Evolutionary conservation across 2,113 vertebrate species (phyloP).

Genomic region (Clinocottus analis): DNA sequence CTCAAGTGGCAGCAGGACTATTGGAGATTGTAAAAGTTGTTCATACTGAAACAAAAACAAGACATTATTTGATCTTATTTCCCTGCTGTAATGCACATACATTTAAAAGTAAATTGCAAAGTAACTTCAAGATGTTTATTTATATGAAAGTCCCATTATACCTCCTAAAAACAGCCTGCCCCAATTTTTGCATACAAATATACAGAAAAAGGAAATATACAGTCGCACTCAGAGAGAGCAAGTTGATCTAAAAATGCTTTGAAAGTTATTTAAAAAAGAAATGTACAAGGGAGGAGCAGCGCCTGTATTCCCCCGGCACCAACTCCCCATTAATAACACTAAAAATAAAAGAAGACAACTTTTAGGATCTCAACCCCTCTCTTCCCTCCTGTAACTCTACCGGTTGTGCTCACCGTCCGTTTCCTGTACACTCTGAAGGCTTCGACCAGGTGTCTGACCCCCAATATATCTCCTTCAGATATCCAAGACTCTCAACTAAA

Average conservation of each 20-base stretch:
- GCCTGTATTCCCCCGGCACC: neutral
- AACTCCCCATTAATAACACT: slow-evolving; percentile 32
- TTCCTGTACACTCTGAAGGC: slow-evolving; percentile 55
- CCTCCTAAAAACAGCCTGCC: neutral
- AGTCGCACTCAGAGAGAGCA: neutral
- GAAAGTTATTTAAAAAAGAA: neutral
- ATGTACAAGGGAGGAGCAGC: slow-evolving; percentile 1
- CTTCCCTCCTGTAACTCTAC: slow-evolving; percentile 15
- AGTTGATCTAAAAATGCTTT: slow-evolving; percentile 17
- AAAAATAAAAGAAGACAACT: slow-evolving; percentile 48
- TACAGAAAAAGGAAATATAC: neutral
- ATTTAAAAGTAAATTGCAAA: slow-evolving; percentile 12
- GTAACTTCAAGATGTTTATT: neutral
- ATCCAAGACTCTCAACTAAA: slow-evolving; percentile 40
- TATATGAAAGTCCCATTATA: slow-evolving; percentile 3
- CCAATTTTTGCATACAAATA: slow-evolving; percentile 6
- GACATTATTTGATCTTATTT: neutral
- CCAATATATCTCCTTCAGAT: slow-evolving; percentile 28
- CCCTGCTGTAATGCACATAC: neutral
- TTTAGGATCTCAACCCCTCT: slow-evolving; percentile 7
- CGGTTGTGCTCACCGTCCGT: slow-evolving; percentile 21
- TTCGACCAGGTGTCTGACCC: slow-evolving; percentile 59
- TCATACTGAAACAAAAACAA: slow-evolving; percentile 9
- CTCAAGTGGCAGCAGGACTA: neutral
- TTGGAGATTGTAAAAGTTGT: neutral